A percentile compares a stretch with the other conserved stretches of the same genome.
Conservation (phyloP, 64 coral and sea anemone species). For the Actinia tenebrosa region DNA sequence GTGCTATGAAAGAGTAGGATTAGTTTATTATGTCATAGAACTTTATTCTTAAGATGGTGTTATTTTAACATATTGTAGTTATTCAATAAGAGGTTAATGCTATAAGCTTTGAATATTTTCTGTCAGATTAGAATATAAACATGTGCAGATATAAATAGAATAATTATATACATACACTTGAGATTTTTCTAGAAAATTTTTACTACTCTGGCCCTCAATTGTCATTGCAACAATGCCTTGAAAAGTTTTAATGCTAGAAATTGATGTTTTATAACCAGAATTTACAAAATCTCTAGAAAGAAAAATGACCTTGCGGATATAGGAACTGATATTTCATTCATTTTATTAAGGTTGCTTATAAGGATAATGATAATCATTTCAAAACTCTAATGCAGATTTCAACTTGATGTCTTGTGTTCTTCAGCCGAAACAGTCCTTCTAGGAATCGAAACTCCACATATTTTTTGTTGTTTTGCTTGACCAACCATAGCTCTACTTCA, state of each 20-base stretch:
- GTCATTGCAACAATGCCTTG: background rate
- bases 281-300: background rate
- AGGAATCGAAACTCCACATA: too few species aligned
- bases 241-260: background rate
- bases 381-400: too few species aligned
- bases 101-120: background rate
- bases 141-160: background rate
- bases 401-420: too few species aligned
- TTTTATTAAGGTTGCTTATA: background rate
- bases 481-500: too few species aligned
- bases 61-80: slow-evolving; percentile 3
- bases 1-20: background rate
- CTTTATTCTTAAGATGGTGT: slow-evolving; percentile 1
- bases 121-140: background rate
- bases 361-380: too few species aligned
- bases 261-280: background rate
- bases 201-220: background rate
- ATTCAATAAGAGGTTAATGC: background rate
- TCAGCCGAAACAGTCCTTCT: too few species aligned
- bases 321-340: background rate
- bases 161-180: background rate
- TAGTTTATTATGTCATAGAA: background rate
- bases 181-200: slow-evolving; percentile 2
- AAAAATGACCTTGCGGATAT: background rate
- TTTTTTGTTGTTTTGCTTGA: too few species aligned